Evolutionary conservation across 2,888 invertebrate genomes (phyloP), one percentile per base, ranked within the genome.

Genomic region (Metallyticus violacea): DNA sequence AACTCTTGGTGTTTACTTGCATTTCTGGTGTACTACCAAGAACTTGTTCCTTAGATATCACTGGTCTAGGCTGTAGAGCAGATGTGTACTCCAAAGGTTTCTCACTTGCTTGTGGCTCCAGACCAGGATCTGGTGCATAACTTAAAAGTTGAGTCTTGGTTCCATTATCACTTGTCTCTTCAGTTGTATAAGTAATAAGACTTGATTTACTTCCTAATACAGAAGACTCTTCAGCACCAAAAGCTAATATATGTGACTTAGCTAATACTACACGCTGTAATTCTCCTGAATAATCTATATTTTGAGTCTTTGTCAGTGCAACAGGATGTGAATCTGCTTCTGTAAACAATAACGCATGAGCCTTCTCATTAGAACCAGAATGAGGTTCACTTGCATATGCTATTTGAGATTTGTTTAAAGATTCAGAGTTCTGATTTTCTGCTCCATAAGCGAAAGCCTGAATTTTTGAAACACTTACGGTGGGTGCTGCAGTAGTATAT

Each of bases 211-310:
- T 25, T 15, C 81, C 25, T 77, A 81, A 86, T 40, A 82, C 9
- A 27, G 76, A 25, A n/a, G 40, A 6, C 2, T 87, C 81, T 3
- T 85, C 85, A n/a, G 80, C 22, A 6, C 76, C 29, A 85, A 80
- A 85, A 26, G 29, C n/a, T 15, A 85, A 62, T 27, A 85, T 80
- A 5, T 81, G 26, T 62, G 62, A 22, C 27, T 85, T 85, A 7
- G 80, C 80, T 40, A 85, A 40, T 6, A 81, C 85, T 26, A 85
- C 85, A 27, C 80, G 85, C 7, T 86, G 86, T 25, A 83, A 40
- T n/a, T 79, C 78, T 5, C 28, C 84, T 78, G 86, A 6, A 29
- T 28, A 79, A 26, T 84, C 79, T 9, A 85, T 40, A 27, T 28
- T 77, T 7, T 27, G 22, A 6, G 81, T 26, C 29, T 87, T 85